Evolutionary conservation across 1,140 invertebrate genomes (phyloP).

Genomic region (Gonioctena quinquepunctata): DNA sequence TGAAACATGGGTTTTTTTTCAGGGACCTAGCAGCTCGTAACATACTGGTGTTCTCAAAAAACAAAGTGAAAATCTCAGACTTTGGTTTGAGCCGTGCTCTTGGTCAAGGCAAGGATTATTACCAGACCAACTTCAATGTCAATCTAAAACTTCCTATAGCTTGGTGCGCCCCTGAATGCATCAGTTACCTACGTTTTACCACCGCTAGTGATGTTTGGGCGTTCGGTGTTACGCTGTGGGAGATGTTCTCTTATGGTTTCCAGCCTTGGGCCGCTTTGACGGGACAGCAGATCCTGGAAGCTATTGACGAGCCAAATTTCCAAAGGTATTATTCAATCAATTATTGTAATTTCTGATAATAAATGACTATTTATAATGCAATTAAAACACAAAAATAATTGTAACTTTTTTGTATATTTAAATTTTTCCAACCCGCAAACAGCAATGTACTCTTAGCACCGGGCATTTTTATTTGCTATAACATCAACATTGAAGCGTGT

Average conservation of each 20-base stretch:
- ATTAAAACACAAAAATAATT: too few species aligned
- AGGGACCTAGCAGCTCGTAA: slow-evolving; percentile 93
- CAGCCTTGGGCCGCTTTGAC: slow-evolving; percentile 96
- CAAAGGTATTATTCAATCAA: slow-evolving; percentile 59
- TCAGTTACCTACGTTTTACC: slow-evolving; percentile 94
- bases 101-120: slow-evolving; percentile 98
- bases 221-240: slow-evolving; percentile 97
- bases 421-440: too few species aligned
- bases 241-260: slow-evolving; percentile 98
- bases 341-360: too few species aligned
- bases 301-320: slow-evolving; percentile 92
- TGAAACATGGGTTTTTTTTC: slow-evolving; percentile 49
- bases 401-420: neutral
- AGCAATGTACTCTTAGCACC: too few species aligned
- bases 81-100: slow-evolving; percentile 93
- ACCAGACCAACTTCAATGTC: slow-evolving; percentile 97
- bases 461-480: too few species aligned
- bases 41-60: slow-evolving; percentile 93
- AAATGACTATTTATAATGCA: too few species aligned
- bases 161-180: slow-evolving; percentile 98
- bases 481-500: too few species aligned
- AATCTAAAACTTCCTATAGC: slow-evolving; percentile 97
- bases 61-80: slow-evolving; percentile 97
- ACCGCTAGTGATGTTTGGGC: slow-evolving; percentile 97
- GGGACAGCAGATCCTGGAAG: slow-evolving; percentile 93